phyloP scores from a whole-genome alignment of 2,888 invertebrate species.

The Rhimphoctona megacephalus region DNA sequence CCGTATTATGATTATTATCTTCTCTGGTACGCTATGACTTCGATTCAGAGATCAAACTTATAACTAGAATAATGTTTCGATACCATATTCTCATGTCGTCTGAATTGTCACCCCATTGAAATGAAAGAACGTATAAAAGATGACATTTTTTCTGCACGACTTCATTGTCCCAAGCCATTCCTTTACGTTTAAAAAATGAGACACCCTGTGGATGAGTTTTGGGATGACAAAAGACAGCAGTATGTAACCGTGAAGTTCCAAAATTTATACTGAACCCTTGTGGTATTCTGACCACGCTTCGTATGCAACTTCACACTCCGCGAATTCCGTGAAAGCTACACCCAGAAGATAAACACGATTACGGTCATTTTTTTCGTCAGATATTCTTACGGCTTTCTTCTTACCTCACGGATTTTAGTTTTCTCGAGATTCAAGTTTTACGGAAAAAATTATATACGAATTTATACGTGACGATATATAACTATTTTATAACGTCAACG shows the following conservation, averaged over 20 bases:
- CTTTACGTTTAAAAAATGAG: background rate
- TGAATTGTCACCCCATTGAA: background rate
- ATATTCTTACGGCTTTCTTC: constrained; percentile 5
- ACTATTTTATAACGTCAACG: background rate
- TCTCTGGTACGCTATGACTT: background rate
- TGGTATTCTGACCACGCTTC: constrained; percentile 65
- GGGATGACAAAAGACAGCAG: constrained; percentile 41
- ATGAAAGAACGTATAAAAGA: background rate
- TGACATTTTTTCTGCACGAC: background rate
- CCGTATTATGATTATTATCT: background rate
- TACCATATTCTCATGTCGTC: background rate
- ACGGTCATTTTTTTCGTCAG: constrained; percentile 32
- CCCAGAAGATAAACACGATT: constrained; percentile 44
- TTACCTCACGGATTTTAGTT: constrained; percentile 48
- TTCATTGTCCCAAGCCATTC: background rate
- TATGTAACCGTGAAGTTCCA: constrained; percentile 20
- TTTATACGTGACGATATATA: constrained; percentile 5
- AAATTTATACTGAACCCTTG: constrained; percentile 61
- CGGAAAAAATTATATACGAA: constrained; percentile 15
- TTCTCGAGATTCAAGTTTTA: constrained; percentile 37
- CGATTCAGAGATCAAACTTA: background rate
- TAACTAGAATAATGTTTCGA: background rate
- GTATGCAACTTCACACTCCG: constrained; percentile 57
- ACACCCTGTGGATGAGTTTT: background rate
- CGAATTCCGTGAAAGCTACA: constrained; percentile 44